Conservation (phyloP, 2,888 invertebrate genomes). For the Platypus cylindrus region DNA sequence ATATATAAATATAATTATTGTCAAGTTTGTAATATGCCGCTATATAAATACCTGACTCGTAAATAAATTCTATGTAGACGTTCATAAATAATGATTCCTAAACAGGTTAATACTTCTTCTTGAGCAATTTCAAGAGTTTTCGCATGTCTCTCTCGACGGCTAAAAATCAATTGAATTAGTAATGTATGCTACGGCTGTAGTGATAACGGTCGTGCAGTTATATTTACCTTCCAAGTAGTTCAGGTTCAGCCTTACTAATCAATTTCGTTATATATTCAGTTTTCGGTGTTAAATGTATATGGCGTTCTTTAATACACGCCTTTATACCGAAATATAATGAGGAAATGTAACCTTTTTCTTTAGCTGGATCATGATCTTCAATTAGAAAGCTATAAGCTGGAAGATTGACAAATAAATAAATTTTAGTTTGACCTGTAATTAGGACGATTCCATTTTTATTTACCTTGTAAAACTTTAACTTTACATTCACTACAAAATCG, state of each 20-base stretch:
- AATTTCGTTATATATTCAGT: conserved; percentile 81
- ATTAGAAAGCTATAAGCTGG: conserved; percentile 80
- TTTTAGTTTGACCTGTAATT: too few relatives aligned
- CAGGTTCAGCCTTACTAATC: conserved; percentile 83
- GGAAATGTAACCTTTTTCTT: conserved; percentile 83
- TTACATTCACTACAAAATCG: conserved; percentile 90
- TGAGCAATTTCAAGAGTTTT: conserved; percentile 95
- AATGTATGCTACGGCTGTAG: too few relatives aligned
- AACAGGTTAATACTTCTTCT: conserved; percentile 88
- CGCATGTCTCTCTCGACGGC: conserved; percentile 82
- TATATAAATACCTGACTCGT: conserved; percentile 44
- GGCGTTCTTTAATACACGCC: conserved; percentile 72
- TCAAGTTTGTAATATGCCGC: not conserved
- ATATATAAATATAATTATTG: not conserved
- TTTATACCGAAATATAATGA: conserved; percentile 77
- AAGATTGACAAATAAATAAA: too few relatives aligned
- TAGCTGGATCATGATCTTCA: conserved; percentile 67
- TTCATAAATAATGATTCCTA: conserved; percentile 88
- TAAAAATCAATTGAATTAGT: conserved; percentile 30
- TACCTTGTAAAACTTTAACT: conserved; percentile 61
- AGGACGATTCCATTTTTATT: too few relatives aligned
- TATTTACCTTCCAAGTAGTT: conserved; percentile 67
- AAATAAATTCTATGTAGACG: conserved; percentile 77
- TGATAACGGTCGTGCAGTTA: too few relatives aligned
- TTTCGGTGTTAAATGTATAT: conserved; percentile 77